Base-by-base conservation (phyloP, 30 jellyfish, hydroid and myxozoan genomes). In the Turritopsis dohrnii region DNA sequence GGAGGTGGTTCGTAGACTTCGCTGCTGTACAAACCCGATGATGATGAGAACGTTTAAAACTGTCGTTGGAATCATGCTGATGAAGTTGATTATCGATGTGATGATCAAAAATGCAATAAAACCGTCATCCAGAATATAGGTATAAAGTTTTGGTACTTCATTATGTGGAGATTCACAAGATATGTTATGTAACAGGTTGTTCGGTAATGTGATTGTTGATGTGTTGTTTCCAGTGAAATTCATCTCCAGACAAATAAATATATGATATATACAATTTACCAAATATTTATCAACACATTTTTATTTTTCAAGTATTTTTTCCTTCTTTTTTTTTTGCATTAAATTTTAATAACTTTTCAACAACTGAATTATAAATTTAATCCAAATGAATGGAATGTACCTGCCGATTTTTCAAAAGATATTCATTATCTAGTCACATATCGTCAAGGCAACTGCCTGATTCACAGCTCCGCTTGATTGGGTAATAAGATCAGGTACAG, bases 111-210 rank as follows among this genome's bases (percentile, higher is more conserved):
- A 26, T 4, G 53, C 73, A 53, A 60, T 41, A 29, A 82, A 82
- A 26, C 30, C 52, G 28, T 66, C 89, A 71, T 28, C 29, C 0
- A 82, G 69, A 25, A 65, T 25, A 25, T 65, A 82, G 20, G 89
- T 82, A 69, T 65, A 65, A 0, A 65, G 52, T 1, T 82, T 71
- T 3, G 86, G 25, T 18, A 25, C 53, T 17, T 79, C 85, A 28
- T n/a, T n/a, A 71, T 82, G 89, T 28, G 89, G 89, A 18, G 71
- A 85, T 19, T 71, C 76, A 26, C 89, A 82, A 21, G 89, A 65
- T 71, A 82, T 52, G 76, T 71, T 82, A 86, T 65, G 73, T 16
- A 82, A 23, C 75, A 82, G 69, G 13, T 41, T 41, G 60, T 41
- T 41, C 13, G 60, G 60, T 41, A 13, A 41, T 41, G 60, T 41